phyloP scores from a whole-genome alignment of 2,797 vertebrate species.

The Xenentodon cancila region DNA sequence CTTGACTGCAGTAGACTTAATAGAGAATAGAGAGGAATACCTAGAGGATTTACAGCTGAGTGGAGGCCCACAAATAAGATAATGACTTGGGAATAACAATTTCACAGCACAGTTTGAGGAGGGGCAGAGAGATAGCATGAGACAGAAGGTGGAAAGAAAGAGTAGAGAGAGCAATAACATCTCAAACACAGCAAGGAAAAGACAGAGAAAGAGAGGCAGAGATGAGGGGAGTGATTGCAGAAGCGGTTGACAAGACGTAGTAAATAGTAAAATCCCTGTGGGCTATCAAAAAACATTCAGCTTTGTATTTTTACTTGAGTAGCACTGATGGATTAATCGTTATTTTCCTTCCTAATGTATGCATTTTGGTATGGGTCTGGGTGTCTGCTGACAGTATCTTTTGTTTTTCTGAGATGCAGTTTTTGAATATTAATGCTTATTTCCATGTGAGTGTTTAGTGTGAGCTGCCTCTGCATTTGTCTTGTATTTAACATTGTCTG shows the following conservation, averaged over 20 bases:
- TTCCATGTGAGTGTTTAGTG: constrained; percentile 7
- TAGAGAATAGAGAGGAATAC: constrained; percentile 78
- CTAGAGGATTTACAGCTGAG: constrained; percentile 79
- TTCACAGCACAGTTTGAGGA: constrained; percentile 60
- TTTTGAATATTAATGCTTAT: constrained; percentile 40
- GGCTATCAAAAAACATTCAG: constrained; percentile 58
- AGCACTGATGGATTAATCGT: constrained; percentile 52
- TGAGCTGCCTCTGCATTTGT: constrained; percentile 24
- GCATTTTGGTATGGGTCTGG: constrained; percentile 25
- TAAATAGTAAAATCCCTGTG: constrained; percentile 60
- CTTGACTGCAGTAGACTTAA: constrained; percentile 74
- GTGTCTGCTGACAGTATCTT: constrained; percentile 54
- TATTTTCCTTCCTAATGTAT: constrained; percentile 48
- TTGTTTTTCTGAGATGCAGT: constrained; percentile 42
- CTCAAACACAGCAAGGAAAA: not conserved
- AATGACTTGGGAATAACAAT: constrained; percentile 81
- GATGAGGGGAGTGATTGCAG: constrained; percentile 59
- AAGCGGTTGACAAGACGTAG: constrained; percentile 41
- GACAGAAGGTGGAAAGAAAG: constrained; percentile 15
- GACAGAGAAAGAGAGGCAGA: constrained; percentile 34
- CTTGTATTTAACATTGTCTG: constrained; percentile 44
- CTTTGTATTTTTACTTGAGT: constrained; percentile 51
- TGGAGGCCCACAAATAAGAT: constrained; percentile 82
- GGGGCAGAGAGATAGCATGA: constrained; percentile 42
- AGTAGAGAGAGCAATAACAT: constrained; percentile 26